phyloP scores from a whole-genome alignment of 1,140 invertebrate species.

The Radopholus similis region DNA sequence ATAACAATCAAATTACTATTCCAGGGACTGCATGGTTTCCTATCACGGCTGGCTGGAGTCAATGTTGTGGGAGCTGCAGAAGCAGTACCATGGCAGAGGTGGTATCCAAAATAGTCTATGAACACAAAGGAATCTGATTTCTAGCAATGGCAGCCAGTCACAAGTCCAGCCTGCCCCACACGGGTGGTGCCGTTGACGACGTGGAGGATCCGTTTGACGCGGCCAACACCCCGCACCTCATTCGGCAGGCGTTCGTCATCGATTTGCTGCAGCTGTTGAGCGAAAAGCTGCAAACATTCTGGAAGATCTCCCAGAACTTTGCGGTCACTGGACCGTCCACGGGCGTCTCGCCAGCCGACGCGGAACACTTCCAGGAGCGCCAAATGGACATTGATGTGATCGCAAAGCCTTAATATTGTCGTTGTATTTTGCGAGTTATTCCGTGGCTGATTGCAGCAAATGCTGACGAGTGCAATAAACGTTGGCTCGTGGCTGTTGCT shows the following conservation, averaged over 20 bases:
- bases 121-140: too few species aligned
- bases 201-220: background rate
- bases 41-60: slow-evolving; percentile 58
- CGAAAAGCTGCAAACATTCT: slow-evolving; percentile 56
- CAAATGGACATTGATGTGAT: slow-evolving; percentile 56
- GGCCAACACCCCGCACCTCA: slow-evolving; percentile 6
- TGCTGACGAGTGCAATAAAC: slow-evolving; percentile 58
- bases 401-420: background rate
- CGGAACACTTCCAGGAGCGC: slow-evolving; percentile 43
- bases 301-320: slow-evolving; percentile 57
- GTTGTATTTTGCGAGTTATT: background rate
- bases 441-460: slow-evolving; percentile 42
- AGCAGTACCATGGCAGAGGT: slow-evolving; percentile 27
- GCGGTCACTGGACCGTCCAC: slow-evolving; percentile 21
- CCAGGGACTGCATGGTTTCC: slow-evolving; percentile 55
- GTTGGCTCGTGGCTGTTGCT: slow-evolving; percentile 54
- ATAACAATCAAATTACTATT: background rate
- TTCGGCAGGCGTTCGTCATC: slow-evolving; percentile 48
- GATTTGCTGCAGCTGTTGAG: slow-evolving; percentile 44
- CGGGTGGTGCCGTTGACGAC: background rate
- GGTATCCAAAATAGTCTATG: background rate
- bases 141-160: background rate
- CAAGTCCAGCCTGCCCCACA: background rate
- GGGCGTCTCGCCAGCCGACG: background rate
- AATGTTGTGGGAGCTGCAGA: slow-evolving; percentile 54